Conservation (phyloP, 1,140 invertebrate genomes). For the Orius insidiosus region DNA sequence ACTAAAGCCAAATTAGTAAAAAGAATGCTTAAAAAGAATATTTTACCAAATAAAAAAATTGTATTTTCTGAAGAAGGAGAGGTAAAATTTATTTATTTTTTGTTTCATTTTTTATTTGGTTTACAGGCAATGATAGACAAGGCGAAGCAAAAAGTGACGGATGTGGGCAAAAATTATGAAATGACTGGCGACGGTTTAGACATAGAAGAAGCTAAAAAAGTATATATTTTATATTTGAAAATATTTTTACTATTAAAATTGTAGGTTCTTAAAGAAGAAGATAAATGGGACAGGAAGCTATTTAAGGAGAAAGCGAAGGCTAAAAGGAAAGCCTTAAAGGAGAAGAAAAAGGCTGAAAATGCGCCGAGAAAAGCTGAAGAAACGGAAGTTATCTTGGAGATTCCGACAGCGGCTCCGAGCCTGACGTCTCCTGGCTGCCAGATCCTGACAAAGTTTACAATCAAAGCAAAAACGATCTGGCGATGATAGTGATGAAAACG, state of each 20-base stretch:
- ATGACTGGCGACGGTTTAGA: slow-evolving; percentile 54
- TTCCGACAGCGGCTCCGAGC: slow-evolving; percentile 35
- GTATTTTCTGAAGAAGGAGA: slow-evolving; percentile 68
- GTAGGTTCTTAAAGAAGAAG: slow-evolving; percentile 47
- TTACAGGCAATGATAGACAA: slow-evolving; percentile 33
- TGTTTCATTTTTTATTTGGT: slow-evolving; percentile 14
- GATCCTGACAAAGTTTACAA: slow-evolving; percentile 61
- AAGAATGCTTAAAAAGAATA: slow-evolving; percentile 73
- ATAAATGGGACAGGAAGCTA: slow-evolving; percentile 66
- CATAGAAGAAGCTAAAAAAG: slow-evolving; percentile 56
- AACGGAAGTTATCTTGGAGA: slow-evolving; percentile 25
- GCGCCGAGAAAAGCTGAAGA: slow-evolving; percentile 30
- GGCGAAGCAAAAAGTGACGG: slow-evolving; percentile 42
- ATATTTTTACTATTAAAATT: slow-evolving; percentile 1
- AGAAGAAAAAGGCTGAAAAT: slow-evolving; percentile 44
- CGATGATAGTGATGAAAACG: slow-evolving; percentile 27
- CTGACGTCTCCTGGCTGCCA: slow-evolving; percentile 63
- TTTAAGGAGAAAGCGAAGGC: slow-evolving; percentile 66
- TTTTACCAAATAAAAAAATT: slow-evolving; percentile 63
- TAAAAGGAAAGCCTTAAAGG: slow-evolving; percentile 57
- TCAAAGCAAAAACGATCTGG: slow-evolving; percentile 14
- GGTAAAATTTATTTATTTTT: slow-evolving; percentile 20
- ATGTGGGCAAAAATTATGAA: slow-evolving; percentile 35
- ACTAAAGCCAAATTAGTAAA: slow-evolving; percentile 75
- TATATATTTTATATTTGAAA: slow-evolving; percentile 25